Evolutionary conservation across 2,797 vertebrate genomes (phyloP), one percentile per base, ranked within the genome.

Genomic region (Helicolenus hilgendorfi): DNA sequence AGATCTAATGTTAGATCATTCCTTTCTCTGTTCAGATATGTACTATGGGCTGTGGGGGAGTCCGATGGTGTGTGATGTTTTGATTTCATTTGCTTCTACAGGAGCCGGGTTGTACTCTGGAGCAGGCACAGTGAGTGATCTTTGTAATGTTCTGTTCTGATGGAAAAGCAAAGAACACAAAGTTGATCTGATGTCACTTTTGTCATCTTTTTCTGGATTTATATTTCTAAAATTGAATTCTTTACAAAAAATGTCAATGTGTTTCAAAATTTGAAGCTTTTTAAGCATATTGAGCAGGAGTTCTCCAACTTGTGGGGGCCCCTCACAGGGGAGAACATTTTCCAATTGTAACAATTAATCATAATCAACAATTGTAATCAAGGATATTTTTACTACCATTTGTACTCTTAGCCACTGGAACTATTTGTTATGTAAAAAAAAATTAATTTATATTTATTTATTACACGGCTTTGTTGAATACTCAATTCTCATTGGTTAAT

Each of bases 51-150:
- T 22, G 20, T n/a, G 9, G 1, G 45, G 27, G 5, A 63, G n/a
- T 55, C 1, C 1, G 49, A 22, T 4, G 22, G 11, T 35, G 35
- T 77, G 18, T 89, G 11, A 90, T 83, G 27, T 49, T 68, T 84
- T 83, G 4, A 69, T 90, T 26, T 87, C 3, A 20, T 71, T 81
- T 81, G 4, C 14, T 90, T 59, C 64, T n/a, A 10, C 88, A 95
- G 94, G 72, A 15, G n/a, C n/a, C 6, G 31, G 72, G 15, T 20
- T 41, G 0, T 85, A 26, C 11, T 81, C 72, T 64, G 85, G 53
- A 75, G 22, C 70, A 13, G 31, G 7, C 62, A 60, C 6, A 88
- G 95, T 95, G 85, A 95, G 93, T 82, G 3, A 73, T n/a, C 1
- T 58, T 45, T 80, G 9, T 49, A 35, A 59, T 71, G 13, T 53